These are phyloP conservation scores for Watsonalla binaria DNA, from an alignment of 2,888 invertebrate species.

Conservation along the genomic window DNA sequence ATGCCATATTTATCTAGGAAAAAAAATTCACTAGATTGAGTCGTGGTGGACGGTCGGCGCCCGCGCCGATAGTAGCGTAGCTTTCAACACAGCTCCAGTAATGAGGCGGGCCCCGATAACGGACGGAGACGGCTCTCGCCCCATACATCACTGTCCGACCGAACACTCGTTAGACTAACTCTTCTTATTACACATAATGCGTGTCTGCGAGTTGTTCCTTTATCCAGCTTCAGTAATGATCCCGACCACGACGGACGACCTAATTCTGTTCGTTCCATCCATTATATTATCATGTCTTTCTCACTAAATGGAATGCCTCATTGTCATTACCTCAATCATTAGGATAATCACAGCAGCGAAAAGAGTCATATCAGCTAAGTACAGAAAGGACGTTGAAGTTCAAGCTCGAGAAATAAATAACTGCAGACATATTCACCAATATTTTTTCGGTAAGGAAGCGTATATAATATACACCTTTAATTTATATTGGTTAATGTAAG, in stretches of 20 bases:
- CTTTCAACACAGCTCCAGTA: neutral
- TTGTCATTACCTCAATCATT: neutral
- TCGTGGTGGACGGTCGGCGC: too few species aligned
- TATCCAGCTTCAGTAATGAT: neutral
- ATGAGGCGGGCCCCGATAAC: neutral
- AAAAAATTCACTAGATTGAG: too few species aligned
- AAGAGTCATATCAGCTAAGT: too few species aligned
- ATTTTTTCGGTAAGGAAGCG: too few species aligned
- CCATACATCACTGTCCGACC: neutral
- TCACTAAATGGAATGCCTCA: neutral
- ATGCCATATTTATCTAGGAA: too few species aligned
- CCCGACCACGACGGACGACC: neutral
- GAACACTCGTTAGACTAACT: neutral
- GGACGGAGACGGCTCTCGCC: neutral
- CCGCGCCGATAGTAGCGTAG: too few species aligned
- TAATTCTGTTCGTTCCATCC: neutral
- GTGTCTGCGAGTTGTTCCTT: neutral
- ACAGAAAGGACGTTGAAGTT: too few species aligned
- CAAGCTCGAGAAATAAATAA: too few species aligned
- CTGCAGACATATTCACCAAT: too few species aligned
- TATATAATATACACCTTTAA: too few species aligned
- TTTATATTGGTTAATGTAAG: too few species aligned
- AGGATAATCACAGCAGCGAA: neutral
- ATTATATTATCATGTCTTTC: neutral
- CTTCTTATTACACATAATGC: neutral